These are phyloP conservation scores for Turritopsis dohrnii DNA, from an alignment of 30 jellyfish, hydroid and myxozoan genomes.

Conservation along the genomic window DNA sequence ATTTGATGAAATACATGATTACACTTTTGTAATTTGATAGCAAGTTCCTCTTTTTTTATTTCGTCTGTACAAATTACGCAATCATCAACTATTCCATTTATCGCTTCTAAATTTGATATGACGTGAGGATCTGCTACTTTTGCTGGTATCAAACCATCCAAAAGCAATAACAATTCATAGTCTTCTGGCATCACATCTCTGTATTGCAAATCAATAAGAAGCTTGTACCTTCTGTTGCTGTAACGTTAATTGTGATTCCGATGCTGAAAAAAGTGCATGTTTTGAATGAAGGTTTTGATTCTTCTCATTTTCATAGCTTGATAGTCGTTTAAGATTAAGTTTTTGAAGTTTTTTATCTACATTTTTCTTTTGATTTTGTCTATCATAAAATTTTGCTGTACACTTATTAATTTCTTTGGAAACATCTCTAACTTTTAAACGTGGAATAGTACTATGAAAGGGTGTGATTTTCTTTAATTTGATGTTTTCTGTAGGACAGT, in stretches of 20 bases:
- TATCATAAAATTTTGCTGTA: background rate
- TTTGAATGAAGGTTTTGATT: background rate
- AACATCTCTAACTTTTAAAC: background rate
- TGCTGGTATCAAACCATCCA: too few species aligned
- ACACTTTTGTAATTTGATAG: background rate
- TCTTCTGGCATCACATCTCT: slow-evolving; percentile 2
- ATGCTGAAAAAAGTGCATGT: background rate
- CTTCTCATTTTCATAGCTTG: background rate
- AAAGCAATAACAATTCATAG: background rate
- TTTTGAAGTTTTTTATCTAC: background rate
- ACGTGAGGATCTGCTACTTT: background rate
- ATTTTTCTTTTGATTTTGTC: background rate
- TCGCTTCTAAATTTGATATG: background rate
- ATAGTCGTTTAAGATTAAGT: background rate
- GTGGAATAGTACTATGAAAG: background rate
- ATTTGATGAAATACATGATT: background rate
- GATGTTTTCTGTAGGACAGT: background rate
- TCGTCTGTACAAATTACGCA: background rate
- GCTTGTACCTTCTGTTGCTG: background rate
- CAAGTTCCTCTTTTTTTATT: background rate
- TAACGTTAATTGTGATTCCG: background rate
- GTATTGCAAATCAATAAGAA: background rate
- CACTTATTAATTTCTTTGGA: background rate
- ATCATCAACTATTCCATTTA: background rate
- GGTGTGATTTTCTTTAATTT: background rate